phyloP scores from a whole-genome alignment of 2,888 invertebrate species.

The Hetaerina titia region DNA sequence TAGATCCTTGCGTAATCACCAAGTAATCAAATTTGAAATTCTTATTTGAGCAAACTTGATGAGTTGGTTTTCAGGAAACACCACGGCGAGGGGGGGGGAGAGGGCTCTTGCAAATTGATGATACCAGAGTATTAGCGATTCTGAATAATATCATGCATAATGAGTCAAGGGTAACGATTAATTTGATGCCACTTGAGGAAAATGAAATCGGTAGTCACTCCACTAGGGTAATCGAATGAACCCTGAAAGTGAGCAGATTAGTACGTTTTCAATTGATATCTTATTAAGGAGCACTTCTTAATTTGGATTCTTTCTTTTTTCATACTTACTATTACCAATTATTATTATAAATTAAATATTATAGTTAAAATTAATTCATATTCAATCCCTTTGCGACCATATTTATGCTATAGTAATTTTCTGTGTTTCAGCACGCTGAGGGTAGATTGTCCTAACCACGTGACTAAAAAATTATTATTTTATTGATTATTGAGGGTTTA shows the following conservation, averaged over 20 bases:
- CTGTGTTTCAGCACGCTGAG: no score
- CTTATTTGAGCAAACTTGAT: conserved; percentile 42
- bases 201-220: neutral
- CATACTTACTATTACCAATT: no score
- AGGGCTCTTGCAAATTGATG: neutral
- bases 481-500: no score
- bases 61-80: conserved; percentile 52
- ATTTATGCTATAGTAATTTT: no score
- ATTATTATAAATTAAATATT: no score
- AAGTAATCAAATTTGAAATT: conserved; percentile 30
- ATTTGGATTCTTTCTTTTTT: neutral
- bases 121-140: neutral
- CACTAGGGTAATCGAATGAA: neutral
- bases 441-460: no score
- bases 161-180: neutral
- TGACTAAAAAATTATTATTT: no score
- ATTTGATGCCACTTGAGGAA: neutral
- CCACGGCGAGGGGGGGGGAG: neutral
- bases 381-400: no score
- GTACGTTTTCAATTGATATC: no score
- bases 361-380: no score
- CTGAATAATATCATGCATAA: neutral
- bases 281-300: no score
- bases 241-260: neutral
- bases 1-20: conserved; percentile 23